Conservation (phyloP, 2,113 vertebrate species). For the Hyperopisus bebe region DNA sequence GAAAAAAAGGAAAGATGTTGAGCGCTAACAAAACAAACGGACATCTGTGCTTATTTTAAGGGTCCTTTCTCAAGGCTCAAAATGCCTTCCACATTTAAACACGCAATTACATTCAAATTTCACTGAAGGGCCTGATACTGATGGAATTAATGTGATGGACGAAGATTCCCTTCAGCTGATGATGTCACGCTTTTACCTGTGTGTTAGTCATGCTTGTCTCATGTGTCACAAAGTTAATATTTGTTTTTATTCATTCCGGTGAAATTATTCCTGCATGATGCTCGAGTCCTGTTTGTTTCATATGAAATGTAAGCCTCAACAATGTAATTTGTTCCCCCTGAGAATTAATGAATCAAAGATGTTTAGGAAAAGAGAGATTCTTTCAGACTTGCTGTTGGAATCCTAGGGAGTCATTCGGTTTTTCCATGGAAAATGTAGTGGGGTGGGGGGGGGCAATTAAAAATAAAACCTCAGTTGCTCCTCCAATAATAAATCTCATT, state of each 20-base stretch:
- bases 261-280: neutral
- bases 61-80: neutral
- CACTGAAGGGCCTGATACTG: neutral
- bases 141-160: neutral
- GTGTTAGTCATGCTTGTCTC: neutral
- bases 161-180: neutral
- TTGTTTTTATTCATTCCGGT: neutral
- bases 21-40: neutral
- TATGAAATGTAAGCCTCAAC: neutral
- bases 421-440: neutral
- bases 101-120: slow-evolving; percentile 10
- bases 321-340: slow-evolving; percentile 8
- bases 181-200: neutral
- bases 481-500: neutral
- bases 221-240: neutral
- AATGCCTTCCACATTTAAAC: slow-evolving; percentile 11
- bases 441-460: neutral
- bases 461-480: neutral
- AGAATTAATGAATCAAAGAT: slow-evolving; percentile 11
- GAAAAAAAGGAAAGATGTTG: neutral
- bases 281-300: neutral
- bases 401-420: neutral
- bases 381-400: neutral
- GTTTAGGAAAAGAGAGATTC: neutral
- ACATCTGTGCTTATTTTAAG: slow-evolving; percentile 17